Base-by-base conservation (phyloP, 2,888 invertebrate genomes). In the Cryptosula pallasiana region DNA sequence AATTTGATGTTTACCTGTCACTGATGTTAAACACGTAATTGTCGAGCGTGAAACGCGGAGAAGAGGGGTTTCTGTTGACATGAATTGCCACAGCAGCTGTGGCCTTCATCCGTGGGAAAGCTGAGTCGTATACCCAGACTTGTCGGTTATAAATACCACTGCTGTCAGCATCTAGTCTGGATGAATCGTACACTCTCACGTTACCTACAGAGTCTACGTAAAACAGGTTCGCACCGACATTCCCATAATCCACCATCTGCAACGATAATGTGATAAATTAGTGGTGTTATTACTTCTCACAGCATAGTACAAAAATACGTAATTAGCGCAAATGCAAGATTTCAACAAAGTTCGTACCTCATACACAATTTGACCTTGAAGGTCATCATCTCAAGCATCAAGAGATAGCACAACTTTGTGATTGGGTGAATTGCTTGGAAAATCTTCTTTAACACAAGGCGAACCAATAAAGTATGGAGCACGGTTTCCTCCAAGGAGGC, bases 371-470 rank as follows among this genome's bases (percentile, higher is more conserved):
- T 13, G 20, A 13, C 63, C 74, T 72, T 74, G 55, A 29, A 25
- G 69, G 32, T 63, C 63, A 63, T 63, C 63, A 63, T 63, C 63
- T 32, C 63, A 13, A 32, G 63, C 63, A 20, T 63, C 63, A 13
- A 63, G 13, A 25, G 13, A 2, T 16, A 63, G 63, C 13, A 63
- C 32, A 9, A 63, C 27, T 3, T 16, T 63, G 29, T 74, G 71
- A 55, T 75, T 76, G 5, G 63, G 63, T 9, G 27, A 20, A 27
- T 27, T 63, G 32, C 63, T 63, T 9, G 63, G 29, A 25, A 63
- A 3, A 5, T 27, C 63, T 32, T 63, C 63, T 63, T n/a, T 63
- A 32, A 63, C n/a, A 34, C 32, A 63, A 13, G 63, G 63, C 29
- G 20, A 27, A 13, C 27, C 27, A 27, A 63, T 32, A 63, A 63